Base-by-base conservation (phyloP, 2,888 invertebrate species). In the Caenorhabditis doughertyi region DNA sequence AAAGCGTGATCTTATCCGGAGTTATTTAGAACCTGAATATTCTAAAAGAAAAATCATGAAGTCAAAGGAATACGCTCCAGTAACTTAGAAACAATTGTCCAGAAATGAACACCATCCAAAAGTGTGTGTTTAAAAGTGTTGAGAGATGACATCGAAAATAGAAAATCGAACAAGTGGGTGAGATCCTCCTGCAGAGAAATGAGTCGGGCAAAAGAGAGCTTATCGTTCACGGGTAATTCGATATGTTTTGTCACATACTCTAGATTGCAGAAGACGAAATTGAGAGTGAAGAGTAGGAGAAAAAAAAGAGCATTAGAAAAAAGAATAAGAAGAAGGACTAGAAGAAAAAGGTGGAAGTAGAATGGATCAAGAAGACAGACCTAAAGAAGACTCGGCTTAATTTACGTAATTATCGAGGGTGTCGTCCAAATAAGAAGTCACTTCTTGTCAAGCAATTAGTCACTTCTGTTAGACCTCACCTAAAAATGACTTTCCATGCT, bases 191-290 rank as follows among this genome's bases (percentile, higher is more conserved):
- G 64, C 32, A 65, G 23, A 65, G 62, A 44, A 23, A 27, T 27
- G 44, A 29, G 76, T 39, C 39, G 29, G 21, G 27, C n/a, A 56
- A 65, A 62, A 65, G 51, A 60, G 68, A 64, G 77, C 60, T 77
- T 68, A 77, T 77, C 77, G 77, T 77, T 77, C 74, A 25, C 73
- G 76, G 77, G 77, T 77, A 77, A 77, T 77, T 77, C 68, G 77
- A 77, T 77, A 77, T 77, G 77, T 77, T 77, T 77, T 77, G 77
- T 77, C 77, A 68, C 77, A 77, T 77, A 77, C 77, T 77, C 60
- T 77, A 60, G 68, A 77, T 77, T 77, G 77, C 77, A 77, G 67
- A 21, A 60, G 49, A 29, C n/a, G 56, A 76, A 76, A 56, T n/a
- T 18, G 27, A 51, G 64, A 53, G 29, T 51, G 29, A 55, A 55